Evolutionary conservation across 1,140 invertebrate genomes (phyloP).

Genomic region (Psilanteris sp.): DNA sequence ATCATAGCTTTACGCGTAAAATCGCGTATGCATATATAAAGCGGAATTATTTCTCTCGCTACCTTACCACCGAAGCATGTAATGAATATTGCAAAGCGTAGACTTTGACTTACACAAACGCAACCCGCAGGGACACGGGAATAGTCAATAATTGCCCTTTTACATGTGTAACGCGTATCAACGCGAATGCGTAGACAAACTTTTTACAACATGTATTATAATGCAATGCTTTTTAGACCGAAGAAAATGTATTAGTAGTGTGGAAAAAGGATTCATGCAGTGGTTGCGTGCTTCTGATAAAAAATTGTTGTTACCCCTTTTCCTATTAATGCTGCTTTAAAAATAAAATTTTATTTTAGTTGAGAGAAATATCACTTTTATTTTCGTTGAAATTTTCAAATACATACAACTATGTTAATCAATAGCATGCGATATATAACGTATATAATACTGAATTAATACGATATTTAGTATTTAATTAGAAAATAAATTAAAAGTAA

Average conservation of each 20-base stretch:
- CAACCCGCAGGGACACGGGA: slow-evolving; percentile 32
- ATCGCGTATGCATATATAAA: slow-evolving; percentile 77
- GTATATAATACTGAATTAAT: too few relatives aligned
- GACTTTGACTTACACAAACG: slow-evolving; percentile 50
- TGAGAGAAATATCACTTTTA: slow-evolving; percentile 9
- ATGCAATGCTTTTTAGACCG: slow-evolving; percentile 59
- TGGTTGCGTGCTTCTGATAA: slow-evolving; percentile 53
- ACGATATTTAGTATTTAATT: too few relatives aligned
- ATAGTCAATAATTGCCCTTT: slow-evolving; percentile 62
- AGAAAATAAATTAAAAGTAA: too few relatives aligned
- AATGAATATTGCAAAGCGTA: slow-evolving; percentile 57
- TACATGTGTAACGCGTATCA: slow-evolving; percentile 59
- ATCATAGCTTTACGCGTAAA: slow-evolving; percentile 76
- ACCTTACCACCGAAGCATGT: slow-evolving; percentile 60
- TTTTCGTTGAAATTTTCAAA: slow-evolving; percentile 8
- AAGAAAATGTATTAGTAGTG: slow-evolving; percentile 60
- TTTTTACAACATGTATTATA: slow-evolving; percentile 55
- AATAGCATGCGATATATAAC: too few relatives aligned
- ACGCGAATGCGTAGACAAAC: slow-evolving; percentile 60
- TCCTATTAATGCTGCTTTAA: slow-evolving; percentile 36
- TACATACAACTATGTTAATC: too few relatives aligned
- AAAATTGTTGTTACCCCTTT: slow-evolving; percentile 47
- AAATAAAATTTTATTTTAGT: slow-evolving; percentile 32
- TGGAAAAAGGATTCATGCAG: slow-evolving; percentile 49
- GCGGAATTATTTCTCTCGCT: slow-evolving; percentile 72